phyloP scores from a whole-genome alignment of 2,888 invertebrate species.

The Dermolepida albohirtum region DNA sequence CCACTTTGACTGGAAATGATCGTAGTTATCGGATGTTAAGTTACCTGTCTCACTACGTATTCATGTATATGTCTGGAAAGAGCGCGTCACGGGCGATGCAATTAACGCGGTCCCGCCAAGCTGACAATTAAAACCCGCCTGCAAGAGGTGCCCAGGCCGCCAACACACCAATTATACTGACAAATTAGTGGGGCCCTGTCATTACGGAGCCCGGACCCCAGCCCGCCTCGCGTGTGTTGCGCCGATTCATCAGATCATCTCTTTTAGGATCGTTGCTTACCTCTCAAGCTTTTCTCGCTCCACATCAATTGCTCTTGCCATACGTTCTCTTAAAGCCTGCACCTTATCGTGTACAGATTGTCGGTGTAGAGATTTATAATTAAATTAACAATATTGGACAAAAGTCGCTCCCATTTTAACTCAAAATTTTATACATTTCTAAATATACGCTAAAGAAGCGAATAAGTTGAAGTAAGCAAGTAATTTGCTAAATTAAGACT shows the following conservation, averaged over 20 bases:
- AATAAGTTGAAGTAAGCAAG: no score
- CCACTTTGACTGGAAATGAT: no score
- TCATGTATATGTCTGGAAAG: slow-evolving; percentile 10
- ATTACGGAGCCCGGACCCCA: slow-evolving; percentile 51
- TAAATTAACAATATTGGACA: slow-evolving; percentile 26
- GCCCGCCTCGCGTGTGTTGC: slow-evolving; percentile 45
- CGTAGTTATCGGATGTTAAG: slow-evolving; percentile 13
- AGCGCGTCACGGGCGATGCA: slow-evolving; percentile 53
- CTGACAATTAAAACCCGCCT: slow-evolving; percentile 63
- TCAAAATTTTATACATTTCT: no score
- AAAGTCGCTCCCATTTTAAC: not conserved
- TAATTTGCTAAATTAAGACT: no score
- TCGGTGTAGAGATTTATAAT: slow-evolving; percentile 29
- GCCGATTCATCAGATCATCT: slow-evolving; percentile 45
- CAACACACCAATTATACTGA: slow-evolving; percentile 63
- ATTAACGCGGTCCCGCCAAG: slow-evolving; percentile 60
- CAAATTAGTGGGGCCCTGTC: slow-evolving; percentile 63
- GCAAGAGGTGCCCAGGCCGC: slow-evolving; percentile 57
- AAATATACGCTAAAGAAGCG: no score
- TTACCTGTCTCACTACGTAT: slow-evolving; percentile 41
- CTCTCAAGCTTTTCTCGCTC: slow-evolving; percentile 31
- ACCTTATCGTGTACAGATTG: slow-evolving; percentile 22
- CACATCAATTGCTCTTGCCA: slow-evolving; percentile 21
- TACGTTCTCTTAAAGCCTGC: slow-evolving; percentile 5
- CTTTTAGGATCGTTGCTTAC: slow-evolving; percentile 31